Conservation (phyloP, 1,140 invertebrate genomes). For the Drosophila pachea region DNA sequence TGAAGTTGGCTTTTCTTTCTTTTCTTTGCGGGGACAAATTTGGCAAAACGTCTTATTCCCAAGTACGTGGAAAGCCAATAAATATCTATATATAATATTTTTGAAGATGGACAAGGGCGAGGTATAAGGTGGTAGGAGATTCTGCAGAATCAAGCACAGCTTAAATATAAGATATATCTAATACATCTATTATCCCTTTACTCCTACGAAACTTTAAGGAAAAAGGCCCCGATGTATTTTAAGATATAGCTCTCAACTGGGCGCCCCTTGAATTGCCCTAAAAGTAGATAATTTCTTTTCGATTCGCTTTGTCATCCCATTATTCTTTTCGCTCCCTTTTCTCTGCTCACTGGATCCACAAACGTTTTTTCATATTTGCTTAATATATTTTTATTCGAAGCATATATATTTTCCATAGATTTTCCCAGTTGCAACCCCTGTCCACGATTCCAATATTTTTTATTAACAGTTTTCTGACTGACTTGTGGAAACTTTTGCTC, state of each 20-base stretch:
- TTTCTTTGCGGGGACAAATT: constrained; percentile 28
- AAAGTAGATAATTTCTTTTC: no score
- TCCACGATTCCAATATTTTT: constrained; percentile 38
- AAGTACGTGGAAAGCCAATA: constrained; percentile 58
- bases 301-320: no score
- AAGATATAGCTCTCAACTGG: no score
- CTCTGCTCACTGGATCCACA: neutral
- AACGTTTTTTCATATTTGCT: constrained; percentile 73
- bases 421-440: constrained; percentile 34
- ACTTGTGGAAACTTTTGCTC: constrained; percentile 76
- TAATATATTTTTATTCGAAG: constrained; percentile 70
- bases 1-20: constrained; percentile 20
- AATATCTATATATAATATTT: constrained; percentile 47
- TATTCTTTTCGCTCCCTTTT: no score
- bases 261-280: no score
- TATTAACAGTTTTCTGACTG: constrained; percentile 57
- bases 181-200: no score
- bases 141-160: no score
- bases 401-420: constrained; percentile 14
- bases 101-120: no score
- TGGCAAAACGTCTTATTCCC: constrained; percentile 46
- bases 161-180: no score
- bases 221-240: no score
- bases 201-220: no score
- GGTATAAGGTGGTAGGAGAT: no score